Conservation (phyloP, 2,113 vertebrate species). For the Tauraco erythrolophus region DNA sequence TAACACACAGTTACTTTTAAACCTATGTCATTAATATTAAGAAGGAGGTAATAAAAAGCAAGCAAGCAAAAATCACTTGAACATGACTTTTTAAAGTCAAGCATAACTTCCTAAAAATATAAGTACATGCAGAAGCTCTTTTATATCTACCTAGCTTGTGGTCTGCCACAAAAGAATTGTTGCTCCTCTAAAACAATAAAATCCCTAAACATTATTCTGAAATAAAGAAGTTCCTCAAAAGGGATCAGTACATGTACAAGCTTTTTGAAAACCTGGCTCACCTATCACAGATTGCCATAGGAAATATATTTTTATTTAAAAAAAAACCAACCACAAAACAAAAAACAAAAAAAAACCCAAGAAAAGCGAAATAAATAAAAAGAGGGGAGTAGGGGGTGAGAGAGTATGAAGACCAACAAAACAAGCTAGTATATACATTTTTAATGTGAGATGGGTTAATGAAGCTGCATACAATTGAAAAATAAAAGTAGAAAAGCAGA, state of each 20-base stretch:
- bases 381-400: fast-evolving
- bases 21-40: background rate
- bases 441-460: background rate
- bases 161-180: background rate
- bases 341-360: too few relatives aligned
- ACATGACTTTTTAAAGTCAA: background rate
- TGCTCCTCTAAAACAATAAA: background rate
- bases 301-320: background rate
- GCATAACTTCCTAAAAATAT: background rate
- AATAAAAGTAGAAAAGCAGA: background rate
- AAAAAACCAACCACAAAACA: too few relatives aligned
- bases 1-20: background rate
- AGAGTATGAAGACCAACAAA: background rate
- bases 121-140: background rate
- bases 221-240: background rate
- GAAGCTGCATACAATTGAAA: background rate
- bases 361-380: background rate
- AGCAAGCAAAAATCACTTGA: background rate
- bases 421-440: background rate
- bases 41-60: background rate
- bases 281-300: background rate
- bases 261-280: background rate
- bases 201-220: background rate
- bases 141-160: background rate
- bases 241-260: background rate